Base-by-base conservation (phyloP, 2,888 invertebrate genomes). In the Adelphocoris suturalis region DNA sequence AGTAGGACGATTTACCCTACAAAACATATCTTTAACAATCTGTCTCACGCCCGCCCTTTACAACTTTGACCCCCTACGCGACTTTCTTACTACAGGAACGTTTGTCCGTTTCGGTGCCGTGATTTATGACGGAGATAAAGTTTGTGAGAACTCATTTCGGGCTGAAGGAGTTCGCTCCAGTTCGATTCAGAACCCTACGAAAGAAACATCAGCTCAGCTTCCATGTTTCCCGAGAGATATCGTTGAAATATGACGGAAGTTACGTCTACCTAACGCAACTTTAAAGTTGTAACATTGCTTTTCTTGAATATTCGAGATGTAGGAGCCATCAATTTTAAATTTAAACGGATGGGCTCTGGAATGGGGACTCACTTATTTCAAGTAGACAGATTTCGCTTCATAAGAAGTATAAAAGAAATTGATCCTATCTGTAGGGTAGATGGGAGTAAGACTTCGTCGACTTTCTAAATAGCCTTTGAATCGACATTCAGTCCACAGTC, bases 61-160 rank as follows among this genome's bases (percentile, higher is more conserved):
- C 78, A 78, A 78, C 78, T 78, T 78, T 19, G 16, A 47, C 47
- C 78, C 19, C 78, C 28, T n/a, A n/a, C 46, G 46, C 78, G 46
- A 78, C 37, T 47, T 78, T 78, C 78, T 78, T 78, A 78, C 78
- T 28, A 46, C 46, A 47, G 78, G 46, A 37, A 16, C 68, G 78
- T 78, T 78, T 78, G 78, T 78, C 78, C 78, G 78, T 78, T 78
- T 47, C 13, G 46, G 47, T 1, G 37, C 46, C 37, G 47, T 78
- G 78, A 78, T 78, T 78, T 78, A 78, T 19, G 78, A 28, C 78
- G 7, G 78, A 78, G 78, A 46, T 78, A 46, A 78, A 78, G 46
- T 78, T 78, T 5, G 78, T 11, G 78, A 16, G 78, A 68, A 68
- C 68, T 68, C 68, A 68, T 68, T 68, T 23, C 68, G 68, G 68